Evolutionary conservation across 2,113 vertebrate genomes (phyloP).

Genomic region (Pristiophorus japonicus): DNA sequence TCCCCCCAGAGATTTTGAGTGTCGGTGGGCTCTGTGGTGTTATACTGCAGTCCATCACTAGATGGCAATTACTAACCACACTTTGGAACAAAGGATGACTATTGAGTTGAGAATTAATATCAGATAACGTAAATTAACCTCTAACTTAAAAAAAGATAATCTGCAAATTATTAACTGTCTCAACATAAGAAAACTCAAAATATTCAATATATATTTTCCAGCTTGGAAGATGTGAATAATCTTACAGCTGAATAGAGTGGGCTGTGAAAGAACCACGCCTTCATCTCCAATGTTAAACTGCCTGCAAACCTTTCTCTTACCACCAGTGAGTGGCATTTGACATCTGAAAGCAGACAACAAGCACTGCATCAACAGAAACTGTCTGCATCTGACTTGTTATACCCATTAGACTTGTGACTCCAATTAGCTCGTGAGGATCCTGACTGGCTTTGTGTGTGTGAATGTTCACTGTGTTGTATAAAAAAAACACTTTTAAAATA

Average conservation of each 20-base stretch:
- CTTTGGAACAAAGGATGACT: neutral
- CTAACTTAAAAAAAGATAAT: neutral
- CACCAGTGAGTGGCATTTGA: neutral
- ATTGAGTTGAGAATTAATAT: neutral
- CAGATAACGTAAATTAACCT: neutral
- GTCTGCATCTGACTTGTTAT: neutral
- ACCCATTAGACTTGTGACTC: neutral
- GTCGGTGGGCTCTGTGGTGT: neutral
- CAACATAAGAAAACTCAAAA: neutral
- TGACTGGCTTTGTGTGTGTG: neutral
- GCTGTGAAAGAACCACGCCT: neutral
- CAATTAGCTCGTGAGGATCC: neutral
- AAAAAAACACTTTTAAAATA: neutral
- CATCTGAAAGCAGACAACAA: neutral
- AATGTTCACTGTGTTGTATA: no score
- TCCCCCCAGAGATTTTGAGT: neutral
- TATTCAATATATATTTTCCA: neutral
- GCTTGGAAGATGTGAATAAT: neutral
- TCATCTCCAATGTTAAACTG: neutral
- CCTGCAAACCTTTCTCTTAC: neutral
- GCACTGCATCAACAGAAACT: neutral
- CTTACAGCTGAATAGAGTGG: neutral
- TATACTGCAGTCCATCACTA: neutral
- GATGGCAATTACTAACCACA: neutral
- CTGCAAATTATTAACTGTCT: neutral